phyloP scores from a whole-genome alignment of 2,113 vertebrate species.

The Ceyx melanurus region DNA sequence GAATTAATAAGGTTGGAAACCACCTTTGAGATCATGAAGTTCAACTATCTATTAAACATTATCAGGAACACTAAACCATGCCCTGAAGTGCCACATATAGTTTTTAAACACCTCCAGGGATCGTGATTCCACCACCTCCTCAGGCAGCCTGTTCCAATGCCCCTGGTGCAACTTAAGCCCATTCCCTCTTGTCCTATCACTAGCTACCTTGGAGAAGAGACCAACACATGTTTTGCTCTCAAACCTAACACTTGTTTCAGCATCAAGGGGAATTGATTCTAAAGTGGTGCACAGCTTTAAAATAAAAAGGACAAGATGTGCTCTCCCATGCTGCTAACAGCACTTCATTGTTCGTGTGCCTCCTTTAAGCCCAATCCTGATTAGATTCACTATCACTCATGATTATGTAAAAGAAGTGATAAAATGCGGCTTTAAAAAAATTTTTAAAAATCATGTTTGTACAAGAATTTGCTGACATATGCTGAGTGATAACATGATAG shows the following conservation, averaged over 20 bases:
- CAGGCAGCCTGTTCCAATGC: no score
- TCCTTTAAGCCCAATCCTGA: conserved; percentile 70
- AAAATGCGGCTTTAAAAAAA: conserved; percentile 44
- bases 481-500: conserved; percentile 64
- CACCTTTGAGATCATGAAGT: no score
- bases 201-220: neutral
- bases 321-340: neutral
- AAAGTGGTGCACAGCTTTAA: neutral
- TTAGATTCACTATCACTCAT: conserved; percentile 77
- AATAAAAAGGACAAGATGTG: neutral
- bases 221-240: neutral
- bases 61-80: no score
- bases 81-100: no score
- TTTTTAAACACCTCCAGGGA: no score
- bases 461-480: conserved; percentile 76
- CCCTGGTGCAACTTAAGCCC: no score
- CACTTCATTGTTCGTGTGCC: conserved; percentile 32
- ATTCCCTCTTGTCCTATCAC: no score
- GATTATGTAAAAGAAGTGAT: conserved; percentile 69
- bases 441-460: conserved; percentile 41
- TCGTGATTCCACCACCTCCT: no score
- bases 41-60: no score
- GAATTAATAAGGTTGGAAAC: no score
- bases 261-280: neutral
- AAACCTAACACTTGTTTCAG: neutral